Base-by-base conservation (phyloP, 2,888 invertebrate genomes). In the Amaurobius ferox region DNA sequence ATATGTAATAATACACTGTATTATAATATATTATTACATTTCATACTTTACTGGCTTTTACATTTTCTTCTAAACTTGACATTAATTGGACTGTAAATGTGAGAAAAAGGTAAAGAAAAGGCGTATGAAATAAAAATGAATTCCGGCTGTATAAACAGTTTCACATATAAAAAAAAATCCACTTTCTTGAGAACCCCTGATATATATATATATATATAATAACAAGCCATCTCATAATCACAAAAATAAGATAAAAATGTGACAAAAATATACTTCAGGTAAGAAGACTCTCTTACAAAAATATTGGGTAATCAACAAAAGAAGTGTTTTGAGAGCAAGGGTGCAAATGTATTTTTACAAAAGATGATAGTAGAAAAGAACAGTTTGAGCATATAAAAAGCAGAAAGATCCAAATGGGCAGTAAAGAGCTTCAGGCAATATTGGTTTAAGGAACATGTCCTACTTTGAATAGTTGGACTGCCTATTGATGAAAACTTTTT, bases 341-440 rank as follows among this genome's bases (percentile, higher is more conserved):
- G 2, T 64, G 30, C 9, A 55, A 16, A 44, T 13, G 64, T 64
- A 16, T 64, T 19, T 16, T 6, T 64, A 64, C 30, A 64, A 68
- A 68, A 68, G 19, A 13, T 40, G 0, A 16, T 26, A 26, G 26
- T 68, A 40, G 11, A 68, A 68, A 68, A 68, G 35, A 68, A 28
- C 23, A 39, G 19, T 9, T 23, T 67, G 26, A 23, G 67, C 48
- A 35, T 77, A 73, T 55, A 80, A 61, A 73, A 76, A 70, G 70
- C 66, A 64, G 70, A 70, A 48, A 40, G 29, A 44, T 68, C 39
- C 67, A 76, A 66, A 76, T 30, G 29, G 81, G 81, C 81, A 83
- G 81, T 83, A 76, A 35, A 32, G 40, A 64, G 70, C 70, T 76
- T 76, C 44, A 83, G 81, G 81, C 81, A 76, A 62, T 83, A 76